These are phyloP conservation scores for Engraulis encrasicolus DNA, from an alignment of 2,113 vertebrate genomes.

Conservation along the genomic window DNA sequence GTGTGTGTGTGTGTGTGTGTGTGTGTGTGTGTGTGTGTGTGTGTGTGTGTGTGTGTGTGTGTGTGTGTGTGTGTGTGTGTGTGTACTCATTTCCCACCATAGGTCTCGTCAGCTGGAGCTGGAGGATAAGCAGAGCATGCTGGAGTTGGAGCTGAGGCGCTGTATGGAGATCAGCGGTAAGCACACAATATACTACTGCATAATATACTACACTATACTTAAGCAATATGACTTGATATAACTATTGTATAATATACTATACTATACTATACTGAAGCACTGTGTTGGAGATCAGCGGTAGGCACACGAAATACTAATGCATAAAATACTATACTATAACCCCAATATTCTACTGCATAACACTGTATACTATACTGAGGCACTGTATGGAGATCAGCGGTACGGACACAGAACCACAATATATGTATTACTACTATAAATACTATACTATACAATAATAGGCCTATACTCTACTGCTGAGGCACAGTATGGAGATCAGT, in stretches of 20 bases:
- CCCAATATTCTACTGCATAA: no score
- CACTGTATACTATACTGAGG: no score
- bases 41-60: slow-evolving; percentile 1
- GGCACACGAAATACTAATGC: slow-evolving; percentile 31
- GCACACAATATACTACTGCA: slow-evolving; percentile 31
- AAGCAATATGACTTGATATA: no score
- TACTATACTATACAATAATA: no score
- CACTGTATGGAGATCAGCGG: slow-evolving; percentile 79
- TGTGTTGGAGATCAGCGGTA: slow-evolving; percentile 83
- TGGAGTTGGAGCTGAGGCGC: slow-evolving; percentile 85
- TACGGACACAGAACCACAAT: slow-evolving; percentile 62
- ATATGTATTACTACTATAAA: no score
- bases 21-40: no score
- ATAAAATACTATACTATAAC: no score
- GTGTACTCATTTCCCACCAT: slow-evolving; percentile 46
- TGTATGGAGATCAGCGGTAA: slow-evolving; percentile 82
- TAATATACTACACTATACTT: no score
- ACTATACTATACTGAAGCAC: no score
- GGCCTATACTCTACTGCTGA: no score
- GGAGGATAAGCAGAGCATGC: slow-evolving; percentile 86
- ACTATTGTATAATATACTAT: no score
- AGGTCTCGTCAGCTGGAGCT: slow-evolving; percentile 87
- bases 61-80: slow-evolving; percentile 34
- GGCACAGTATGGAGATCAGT: no score
- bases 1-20: not conserved